Conservation (phyloP, 2,113 vertebrate species). For the Megaptera novaeangliae region DNA sequence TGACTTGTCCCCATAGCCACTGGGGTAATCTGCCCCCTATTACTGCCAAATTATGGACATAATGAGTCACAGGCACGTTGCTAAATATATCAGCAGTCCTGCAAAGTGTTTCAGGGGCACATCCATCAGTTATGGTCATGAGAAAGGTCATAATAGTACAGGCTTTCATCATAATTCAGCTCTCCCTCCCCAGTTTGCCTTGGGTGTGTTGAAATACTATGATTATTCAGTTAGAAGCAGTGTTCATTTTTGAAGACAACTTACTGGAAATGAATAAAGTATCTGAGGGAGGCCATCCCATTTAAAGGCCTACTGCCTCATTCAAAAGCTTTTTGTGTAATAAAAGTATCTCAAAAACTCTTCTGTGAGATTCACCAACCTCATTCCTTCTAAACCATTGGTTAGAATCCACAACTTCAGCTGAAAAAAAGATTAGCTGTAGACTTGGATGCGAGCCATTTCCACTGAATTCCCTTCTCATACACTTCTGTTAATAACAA, state of each 20-base stretch:
- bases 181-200: not conserved
- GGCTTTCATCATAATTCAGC: constrained; percentile 44
- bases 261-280: constrained; percentile 66
- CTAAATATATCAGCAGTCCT: constrained; percentile 61
- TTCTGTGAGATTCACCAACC: constrained; percentile 39
- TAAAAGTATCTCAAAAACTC: constrained; percentile 50
- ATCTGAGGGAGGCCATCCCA: not conserved
- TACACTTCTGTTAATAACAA: constrained; percentile 8
- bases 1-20: not conserved
- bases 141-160: constrained; percentile 63
- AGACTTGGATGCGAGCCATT: not conserved
- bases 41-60: not conserved
- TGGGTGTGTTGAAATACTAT: constrained; percentile 57
- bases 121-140: constrained; percentile 55
- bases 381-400: constrained; percentile 22
- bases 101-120: constrained; percentile 20
- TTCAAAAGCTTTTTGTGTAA: constrained; percentile 69
- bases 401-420: not conserved
- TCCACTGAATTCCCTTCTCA: not conserved
- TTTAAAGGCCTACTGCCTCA: constrained; percentile 23
- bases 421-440: constrained; percentile 51
- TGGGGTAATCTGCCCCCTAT: not conserved
- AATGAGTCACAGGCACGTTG: constrained; percentile 64
- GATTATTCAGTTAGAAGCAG: constrained; percentile 53
- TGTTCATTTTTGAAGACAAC: constrained; percentile 45